A percentile compares a stretch with the other conserved stretches of the same genome.
Evolutionary conservation across 2,888 invertebrate genomes (phyloP).

Genomic region (Drosophila sordidula): DNA sequence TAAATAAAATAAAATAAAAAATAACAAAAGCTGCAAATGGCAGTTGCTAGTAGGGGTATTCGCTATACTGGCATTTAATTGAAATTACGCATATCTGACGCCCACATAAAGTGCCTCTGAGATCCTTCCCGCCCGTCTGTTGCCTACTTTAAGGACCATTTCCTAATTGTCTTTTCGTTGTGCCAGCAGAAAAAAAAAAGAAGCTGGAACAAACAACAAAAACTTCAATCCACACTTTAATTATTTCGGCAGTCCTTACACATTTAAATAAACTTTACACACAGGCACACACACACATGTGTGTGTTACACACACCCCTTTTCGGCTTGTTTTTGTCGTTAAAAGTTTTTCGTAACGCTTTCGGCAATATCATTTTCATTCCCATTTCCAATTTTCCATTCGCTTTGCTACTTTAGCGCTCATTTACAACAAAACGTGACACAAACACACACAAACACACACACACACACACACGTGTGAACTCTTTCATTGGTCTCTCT

Average conservation of each 20-base stretch:
- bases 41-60: constrained; percentile 24
- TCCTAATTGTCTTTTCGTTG: constrained; percentile 74
- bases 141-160: constrained; percentile 53
- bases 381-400: constrained; percentile 41
- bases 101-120: constrained; percentile 12
- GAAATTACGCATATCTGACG: constrained; percentile 59
- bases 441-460: constrained; percentile 33
- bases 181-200: constrained; percentile 20
- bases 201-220: constrained; percentile 3
- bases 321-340: constrained; percentile 61
- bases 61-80: constrained; percentile 48
- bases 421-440: constrained; percentile 61
- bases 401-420: constrained; percentile 45
- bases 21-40: constrained; percentile 32
- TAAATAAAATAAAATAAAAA: neutral
- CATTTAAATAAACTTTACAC: constrained; percentile 73
- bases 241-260: constrained; percentile 67
- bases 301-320: neutral
- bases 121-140: neutral
- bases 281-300: constrained; percentile 18
- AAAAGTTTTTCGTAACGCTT: constrained; percentile 64
- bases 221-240: constrained; percentile 76
- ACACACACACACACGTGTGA: constrained; percentile 16
- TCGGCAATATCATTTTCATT: constrained; percentile 65
- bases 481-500: neutral